phyloP scores from a whole-genome alignment of 1,140 invertebrate genomes.

The Papilio machaon region DNA sequence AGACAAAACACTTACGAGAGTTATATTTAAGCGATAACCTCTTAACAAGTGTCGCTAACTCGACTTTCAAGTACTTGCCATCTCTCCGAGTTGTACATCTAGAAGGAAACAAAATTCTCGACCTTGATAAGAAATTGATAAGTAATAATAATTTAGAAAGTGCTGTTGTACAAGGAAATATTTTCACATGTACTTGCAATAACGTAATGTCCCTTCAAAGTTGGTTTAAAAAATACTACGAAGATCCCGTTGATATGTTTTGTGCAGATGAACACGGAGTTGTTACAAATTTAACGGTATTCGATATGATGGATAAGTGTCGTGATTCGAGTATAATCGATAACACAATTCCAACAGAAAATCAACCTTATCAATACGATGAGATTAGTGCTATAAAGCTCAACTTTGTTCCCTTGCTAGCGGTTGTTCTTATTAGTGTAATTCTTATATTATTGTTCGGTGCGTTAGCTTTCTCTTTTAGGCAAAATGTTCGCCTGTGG shows the following conservation, averaged over 20 bases:
- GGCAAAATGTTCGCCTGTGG: conserved; percentile 89
- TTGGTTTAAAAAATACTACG: conserved; percentile 87
- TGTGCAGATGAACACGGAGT: conserved; percentile 84
- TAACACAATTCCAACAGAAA: conserved; percentile 87
- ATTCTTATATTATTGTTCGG: conserved; percentile 87
- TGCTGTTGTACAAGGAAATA: conserved; percentile 85
- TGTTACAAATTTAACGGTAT: conserved; percentile 84
- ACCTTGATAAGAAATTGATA: conserved; percentile 87
- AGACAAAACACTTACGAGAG: conserved; percentile 88
- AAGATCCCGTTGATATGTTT: conserved; percentile 86
- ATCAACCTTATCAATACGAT: conserved; percentile 79
- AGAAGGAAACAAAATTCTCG: conserved; percentile 89
- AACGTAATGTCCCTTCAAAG: conserved; percentile 84
- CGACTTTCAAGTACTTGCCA: conserved; percentile 88
- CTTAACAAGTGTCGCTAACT: conserved; percentile 87
- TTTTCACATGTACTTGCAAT: conserved; percentile 87
- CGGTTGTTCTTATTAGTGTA: conserved; percentile 88
- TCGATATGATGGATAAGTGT: conserved; percentile 85
- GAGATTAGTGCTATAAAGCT: conserved; percentile 84
- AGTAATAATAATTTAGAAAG: conserved; percentile 86
- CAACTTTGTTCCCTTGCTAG: conserved; percentile 86
- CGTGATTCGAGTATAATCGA: conserved; percentile 87
- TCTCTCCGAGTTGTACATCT: conserved; percentile 89
- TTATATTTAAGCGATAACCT: conserved; percentile 92
- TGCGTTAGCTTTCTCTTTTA: conserved; percentile 88